Evolutionary conservation across 1,140 invertebrate genomes (phyloP).

Genomic region (Harpegnathos saltator): DNA sequence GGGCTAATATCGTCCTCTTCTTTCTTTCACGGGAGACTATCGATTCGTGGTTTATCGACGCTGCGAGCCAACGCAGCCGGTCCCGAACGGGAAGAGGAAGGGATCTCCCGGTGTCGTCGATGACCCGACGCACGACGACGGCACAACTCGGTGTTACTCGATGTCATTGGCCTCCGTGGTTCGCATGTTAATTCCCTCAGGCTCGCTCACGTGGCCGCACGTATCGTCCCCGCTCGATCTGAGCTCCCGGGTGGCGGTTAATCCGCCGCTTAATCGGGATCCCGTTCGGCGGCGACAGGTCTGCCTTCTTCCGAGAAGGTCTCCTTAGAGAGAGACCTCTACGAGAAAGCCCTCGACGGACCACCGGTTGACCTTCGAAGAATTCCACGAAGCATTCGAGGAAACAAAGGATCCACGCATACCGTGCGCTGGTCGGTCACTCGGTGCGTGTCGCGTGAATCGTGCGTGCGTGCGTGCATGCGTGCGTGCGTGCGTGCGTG

Average conservation of each 20-base stretch:
- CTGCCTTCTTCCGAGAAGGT: too few species aligned
- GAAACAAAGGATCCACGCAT: slow-evolving; percentile 70
- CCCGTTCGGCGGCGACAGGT: background rate
- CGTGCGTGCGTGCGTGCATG: slow-evolving; percentile 36
- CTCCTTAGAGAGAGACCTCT: slow-evolving; percentile 55
- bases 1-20: too few species aligned
- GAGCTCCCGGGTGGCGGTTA: background rate
- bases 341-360: background rate
- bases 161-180: slow-evolving; percentile 78
- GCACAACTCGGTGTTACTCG: slow-evolving; percentile 74
- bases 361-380: slow-evolving; percentile 71
- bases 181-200: slow-evolving; percentile 77
- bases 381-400: slow-evolving; percentile 74
- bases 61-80: background rate
- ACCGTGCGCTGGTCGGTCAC: slow-evolving; percentile 60
- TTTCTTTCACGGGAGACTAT: background rate
- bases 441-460: slow-evolving; percentile 60
- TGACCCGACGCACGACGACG: slow-evolving; percentile 63
- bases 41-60: slow-evolving; percentile 47
- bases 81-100: slow-evolving; percentile 1
- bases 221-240: background rate
- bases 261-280: slow-evolving; percentile 27
- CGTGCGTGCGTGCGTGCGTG: slow-evolving; percentile 39
- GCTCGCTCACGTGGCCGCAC: slow-evolving; percentile 70
- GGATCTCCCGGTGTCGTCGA: slow-evolving; percentile 43